A percentile compares a stretch with the other conserved stretches of the same genome.
phyloP scores from a whole-genome alignment of 2,888 invertebrate species.

The Oegoconia quadripuncta region DNA sequence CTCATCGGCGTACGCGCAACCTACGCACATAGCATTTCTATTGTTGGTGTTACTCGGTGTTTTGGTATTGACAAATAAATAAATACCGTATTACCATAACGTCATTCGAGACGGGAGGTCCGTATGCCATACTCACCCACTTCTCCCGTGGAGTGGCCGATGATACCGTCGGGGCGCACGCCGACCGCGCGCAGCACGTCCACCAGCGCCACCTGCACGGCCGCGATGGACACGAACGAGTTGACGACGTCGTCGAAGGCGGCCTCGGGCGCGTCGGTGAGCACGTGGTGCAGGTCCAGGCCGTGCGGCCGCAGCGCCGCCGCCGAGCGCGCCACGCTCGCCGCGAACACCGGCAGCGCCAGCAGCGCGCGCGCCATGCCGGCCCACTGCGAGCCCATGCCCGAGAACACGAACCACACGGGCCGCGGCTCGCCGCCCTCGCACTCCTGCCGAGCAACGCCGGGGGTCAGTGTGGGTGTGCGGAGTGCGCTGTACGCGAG shows the following conservation, averaged over 20 bases:
- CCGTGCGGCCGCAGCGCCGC: constrained; percentile 87
- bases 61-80: neutral
- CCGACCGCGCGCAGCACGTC: constrained; percentile 88
- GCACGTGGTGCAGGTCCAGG: constrained; percentile 87
- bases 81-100: neutral
- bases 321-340: constrained; percentile 87
- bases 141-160: constrained; percentile 97
- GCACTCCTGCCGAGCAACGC: constrained; percentile 33
- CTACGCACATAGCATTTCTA: constrained; percentile 49
- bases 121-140: constrained; percentile 79
- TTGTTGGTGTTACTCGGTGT: neutral
- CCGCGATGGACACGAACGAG: constrained; percentile 96
- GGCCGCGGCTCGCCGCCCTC: constrained; percentile 81
- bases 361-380: constrained; percentile 95
- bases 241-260: constrained; percentile 92
- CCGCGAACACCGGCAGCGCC: constrained; percentile 88
- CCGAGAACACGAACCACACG: constrained; percentile 96
- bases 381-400: constrained; percentile 99
- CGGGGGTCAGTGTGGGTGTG: neutral
- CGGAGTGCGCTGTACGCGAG: neutral
- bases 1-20: constrained; percentile 98
- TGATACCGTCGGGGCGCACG: constrained; percentile 93
- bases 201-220: constrained; percentile 96
- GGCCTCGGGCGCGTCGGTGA: constrained; percentile 86
- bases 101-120: neutral